Percentiles rank a stretch among this genome's conserved stretches.
Evolutionary conservation across 2,888 invertebrate genomes (phyloP).

Genomic region (Leptodirus hochenwartii): DNA sequence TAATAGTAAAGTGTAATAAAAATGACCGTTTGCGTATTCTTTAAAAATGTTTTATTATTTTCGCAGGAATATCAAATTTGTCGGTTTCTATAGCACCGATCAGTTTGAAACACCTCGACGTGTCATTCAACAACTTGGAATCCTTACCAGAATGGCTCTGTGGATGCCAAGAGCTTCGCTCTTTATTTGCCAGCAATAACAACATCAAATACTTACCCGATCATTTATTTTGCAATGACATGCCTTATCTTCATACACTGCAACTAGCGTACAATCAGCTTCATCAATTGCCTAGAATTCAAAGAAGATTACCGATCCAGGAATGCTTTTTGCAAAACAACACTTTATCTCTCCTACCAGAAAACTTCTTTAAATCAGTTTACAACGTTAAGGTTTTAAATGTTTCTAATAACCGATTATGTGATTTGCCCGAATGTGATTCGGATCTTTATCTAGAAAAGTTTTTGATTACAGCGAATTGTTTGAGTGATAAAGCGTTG

Average conservation of each 20-base stretch:
- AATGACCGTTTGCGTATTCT: neutral
- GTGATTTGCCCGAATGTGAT: slow-evolving; percentile 39
- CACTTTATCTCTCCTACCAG: slow-evolving; percentile 52
- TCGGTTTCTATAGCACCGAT: slow-evolving; percentile 49
- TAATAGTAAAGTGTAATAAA: slow-evolving; percentile 41
- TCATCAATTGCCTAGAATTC: slow-evolving; percentile 51
- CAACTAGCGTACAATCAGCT: slow-evolving; percentile 65
- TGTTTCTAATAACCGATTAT: slow-evolving; percentile 60
- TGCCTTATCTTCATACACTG: slow-evolving; percentile 50
- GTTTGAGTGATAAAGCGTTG: slow-evolving; percentile 42
- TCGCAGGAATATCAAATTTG: slow-evolving; percentile 44
- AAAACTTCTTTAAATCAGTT: slow-evolving; percentile 54
- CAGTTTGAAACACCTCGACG: slow-evolving; percentile 56
- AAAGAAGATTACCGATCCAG: slow-evolving; percentile 44
- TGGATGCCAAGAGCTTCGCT: slow-evolving; percentile 49
- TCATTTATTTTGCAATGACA: slow-evolving; percentile 54
- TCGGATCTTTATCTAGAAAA: slow-evolving; percentile 44
- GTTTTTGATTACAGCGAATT: slow-evolving; percentile 58
- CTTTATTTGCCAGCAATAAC: slow-evolving; percentile 60
- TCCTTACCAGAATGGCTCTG: slow-evolving; percentile 61
- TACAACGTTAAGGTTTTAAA: slow-evolving; percentile 50
- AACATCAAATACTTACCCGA: slow-evolving; percentile 49
- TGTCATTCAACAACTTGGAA: slow-evolving; percentile 58
- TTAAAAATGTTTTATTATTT: slow-evolving; percentile 3
- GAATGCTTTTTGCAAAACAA: slow-evolving; percentile 63